Percentiles rank a stretch among this genome's conserved stretches.
phyloP scores from a whole-genome alignment of 1,140 invertebrate genomes.

The Heliconius melpomene region DNA sequence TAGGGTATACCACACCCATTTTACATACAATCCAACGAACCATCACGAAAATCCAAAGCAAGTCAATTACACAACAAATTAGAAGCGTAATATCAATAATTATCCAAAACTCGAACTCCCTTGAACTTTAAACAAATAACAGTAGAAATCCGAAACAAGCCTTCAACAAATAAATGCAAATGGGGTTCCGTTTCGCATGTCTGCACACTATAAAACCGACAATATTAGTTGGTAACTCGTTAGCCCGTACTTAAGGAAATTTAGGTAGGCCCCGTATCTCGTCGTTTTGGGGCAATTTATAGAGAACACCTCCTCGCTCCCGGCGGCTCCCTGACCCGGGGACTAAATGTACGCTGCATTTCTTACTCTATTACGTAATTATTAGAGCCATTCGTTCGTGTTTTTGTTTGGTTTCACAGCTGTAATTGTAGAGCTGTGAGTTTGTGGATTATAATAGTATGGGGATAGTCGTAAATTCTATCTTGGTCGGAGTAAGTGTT shows the following conservation, averaged over 20 bases:
- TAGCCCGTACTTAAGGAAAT: constrained; percentile 57
- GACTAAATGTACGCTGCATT: constrained; percentile 38
- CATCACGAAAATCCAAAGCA: neutral
- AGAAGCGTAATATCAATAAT: constrained; percentile 34
- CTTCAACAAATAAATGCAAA: constrained; percentile 42
- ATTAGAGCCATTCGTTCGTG: constrained; percentile 24
- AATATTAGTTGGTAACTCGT: constrained; percentile 63
- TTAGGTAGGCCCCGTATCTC: constrained; percentile 52
- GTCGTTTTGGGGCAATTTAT: constrained; percentile 46
- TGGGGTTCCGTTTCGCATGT: constrained; percentile 49
- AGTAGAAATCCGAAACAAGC: constrained; percentile 39
- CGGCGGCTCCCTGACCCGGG: constrained; percentile 24
- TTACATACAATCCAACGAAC: too few relatives aligned
- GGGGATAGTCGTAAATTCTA: too few relatives aligned
- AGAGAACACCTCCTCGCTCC: constrained; percentile 41
- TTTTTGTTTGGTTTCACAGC: neutral
- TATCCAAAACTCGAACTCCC: constrained; percentile 24
- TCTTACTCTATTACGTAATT: constrained; percentile 39
- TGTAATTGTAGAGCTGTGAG: neutral
- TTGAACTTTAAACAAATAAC: constrained; percentile 38
- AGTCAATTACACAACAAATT: neutral
- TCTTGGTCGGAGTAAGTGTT: too few relatives aligned
- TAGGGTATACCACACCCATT: too few relatives aligned
- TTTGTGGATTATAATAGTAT: neutral
- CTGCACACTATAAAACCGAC: constrained; percentile 55